phyloP scores from a whole-genome alignment of 2,113 vertebrate species.

The Orthonyx spaldingii region DNA sequence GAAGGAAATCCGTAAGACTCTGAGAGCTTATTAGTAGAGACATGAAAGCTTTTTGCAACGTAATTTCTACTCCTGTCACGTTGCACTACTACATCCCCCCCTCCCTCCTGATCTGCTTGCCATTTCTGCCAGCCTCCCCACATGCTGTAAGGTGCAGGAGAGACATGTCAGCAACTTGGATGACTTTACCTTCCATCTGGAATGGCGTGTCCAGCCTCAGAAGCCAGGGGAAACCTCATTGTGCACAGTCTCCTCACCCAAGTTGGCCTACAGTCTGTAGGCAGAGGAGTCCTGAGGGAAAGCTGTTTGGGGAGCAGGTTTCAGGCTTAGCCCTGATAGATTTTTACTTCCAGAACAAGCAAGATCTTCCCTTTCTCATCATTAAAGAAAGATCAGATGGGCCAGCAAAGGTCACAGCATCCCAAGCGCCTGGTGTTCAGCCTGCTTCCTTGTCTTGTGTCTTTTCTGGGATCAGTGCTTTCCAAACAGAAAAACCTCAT shows the following conservation, averaged over 20 bases:
- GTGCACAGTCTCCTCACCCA: background rate
- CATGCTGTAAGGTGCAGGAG: background rate
- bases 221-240: background rate
- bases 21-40: background rate
- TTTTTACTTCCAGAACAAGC: background rate
- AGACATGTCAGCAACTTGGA: background rate
- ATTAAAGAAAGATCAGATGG: background rate
- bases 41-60: background rate
- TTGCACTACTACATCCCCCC: background rate
- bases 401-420: background rate
- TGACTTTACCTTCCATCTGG: background rate
- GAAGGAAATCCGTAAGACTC: background rate
- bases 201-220: background rate
- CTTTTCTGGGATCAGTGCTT: background rate
- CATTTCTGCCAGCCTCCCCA: background rate
- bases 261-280: background rate
- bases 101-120: background rate
- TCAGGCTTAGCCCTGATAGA: background rate
- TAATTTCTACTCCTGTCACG: constrained; percentile 6
- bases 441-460: background rate
- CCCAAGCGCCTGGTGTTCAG: background rate
- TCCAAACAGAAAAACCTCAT: background rate
- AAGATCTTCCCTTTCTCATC: background rate
- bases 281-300: background rate
- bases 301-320: background rate